Conservation (phyloP, 2,113 vertebrate species). For the Rhinopomastus cyanomelas region DNA sequence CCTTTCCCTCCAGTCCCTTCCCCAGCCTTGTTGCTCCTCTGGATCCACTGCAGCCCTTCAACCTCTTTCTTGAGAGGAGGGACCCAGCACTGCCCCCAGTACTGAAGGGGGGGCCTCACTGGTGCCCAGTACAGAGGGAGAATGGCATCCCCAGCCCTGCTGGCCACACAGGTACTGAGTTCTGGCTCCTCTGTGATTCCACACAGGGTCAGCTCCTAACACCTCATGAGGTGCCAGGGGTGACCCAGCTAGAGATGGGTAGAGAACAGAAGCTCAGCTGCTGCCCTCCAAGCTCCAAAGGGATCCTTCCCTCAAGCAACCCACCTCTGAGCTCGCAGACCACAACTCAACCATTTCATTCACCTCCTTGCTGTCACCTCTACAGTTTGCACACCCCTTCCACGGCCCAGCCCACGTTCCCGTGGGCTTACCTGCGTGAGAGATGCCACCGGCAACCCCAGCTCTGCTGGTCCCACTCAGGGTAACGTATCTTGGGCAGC, state of each 20-base stretch:
- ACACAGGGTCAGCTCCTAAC: background rate
- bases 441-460: background rate
- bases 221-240: fast-evolving
- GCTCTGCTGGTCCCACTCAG: fast-evolving
- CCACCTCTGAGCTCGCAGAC: background rate
- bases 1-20: too few relatives aligned
- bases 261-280: too few relatives aligned
- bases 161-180: background rate
- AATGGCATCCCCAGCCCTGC: fast-evolving
- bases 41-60: too few relatives aligned
- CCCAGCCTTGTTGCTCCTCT: too few relatives aligned
- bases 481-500: fast-evolving
- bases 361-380: fast-evolving
- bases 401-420: fast-evolving
- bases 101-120: too few relatives aligned
- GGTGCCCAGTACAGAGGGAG: too few relatives aligned
- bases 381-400: fast-evolving
- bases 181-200: fast-evolving
- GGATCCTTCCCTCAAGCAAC: fast-evolving
- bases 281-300: fast-evolving
- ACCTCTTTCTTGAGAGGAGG: too few relatives aligned
- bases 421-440: fast-evolving
- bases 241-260: fast-evolving
- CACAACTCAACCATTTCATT: fast-evolving
- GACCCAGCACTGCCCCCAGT: too few relatives aligned